Evolutionary conservation across 2,888 invertebrate genomes (phyloP).

Genomic region (Phanerotoma sp.): DNA sequence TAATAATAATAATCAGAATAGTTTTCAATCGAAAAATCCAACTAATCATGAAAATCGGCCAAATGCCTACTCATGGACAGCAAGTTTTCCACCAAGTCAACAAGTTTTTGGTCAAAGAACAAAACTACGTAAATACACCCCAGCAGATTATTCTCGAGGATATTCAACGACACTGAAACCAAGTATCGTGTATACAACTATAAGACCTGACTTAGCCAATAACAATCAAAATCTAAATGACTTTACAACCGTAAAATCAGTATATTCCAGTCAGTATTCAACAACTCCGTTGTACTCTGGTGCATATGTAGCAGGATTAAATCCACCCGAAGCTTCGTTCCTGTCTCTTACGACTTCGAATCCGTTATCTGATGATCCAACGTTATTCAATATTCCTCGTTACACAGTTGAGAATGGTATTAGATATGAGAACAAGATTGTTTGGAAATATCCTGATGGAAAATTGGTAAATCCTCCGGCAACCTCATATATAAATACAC

Average conservation of each 20-base stretch:
- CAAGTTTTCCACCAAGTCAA: slow-evolving; percentile 27
- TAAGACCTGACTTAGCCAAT: slow-evolving; percentile 33
- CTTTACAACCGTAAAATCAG: slow-evolving; percentile 29
- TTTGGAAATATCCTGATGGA: slow-evolving; percentile 56
- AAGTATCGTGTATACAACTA: slow-evolving; percentile 30
- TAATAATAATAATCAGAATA: no score
- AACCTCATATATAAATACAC: slow-evolving; percentile 42
- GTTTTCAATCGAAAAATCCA: no score
- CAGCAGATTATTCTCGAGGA: slow-evolving; percentile 32
- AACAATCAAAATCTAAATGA: slow-evolving; percentile 12
- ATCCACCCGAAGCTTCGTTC: slow-evolving; percentile 19
- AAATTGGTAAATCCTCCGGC: slow-evolving; percentile 48
- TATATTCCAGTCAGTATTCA: slow-evolving; percentile 23
- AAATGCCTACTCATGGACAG: slow-evolving; percentile 12
- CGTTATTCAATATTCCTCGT: slow-evolving; percentile 39
- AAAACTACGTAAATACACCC: slow-evolving; percentile 43
- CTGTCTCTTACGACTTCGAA: slow-evolving; percentile 25
- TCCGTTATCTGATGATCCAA: slow-evolving; percentile 4
- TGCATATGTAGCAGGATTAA: slow-evolving; percentile 12
- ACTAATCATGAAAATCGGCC: slow-evolving; percentile 2
- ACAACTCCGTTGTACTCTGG: slow-evolving; percentile 27
- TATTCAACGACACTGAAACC: slow-evolving; percentile 32
- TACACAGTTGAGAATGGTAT: slow-evolving; percentile 51
- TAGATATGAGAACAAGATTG: slow-evolving; percentile 52
- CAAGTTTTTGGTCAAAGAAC: slow-evolving; percentile 47